A percentile compares a stretch with the other conserved stretches of the same genome.
Evolutionary conservation across 2,888 invertebrate genomes (phyloP).

Genomic region (Zygogramma bicolorata): DNA sequence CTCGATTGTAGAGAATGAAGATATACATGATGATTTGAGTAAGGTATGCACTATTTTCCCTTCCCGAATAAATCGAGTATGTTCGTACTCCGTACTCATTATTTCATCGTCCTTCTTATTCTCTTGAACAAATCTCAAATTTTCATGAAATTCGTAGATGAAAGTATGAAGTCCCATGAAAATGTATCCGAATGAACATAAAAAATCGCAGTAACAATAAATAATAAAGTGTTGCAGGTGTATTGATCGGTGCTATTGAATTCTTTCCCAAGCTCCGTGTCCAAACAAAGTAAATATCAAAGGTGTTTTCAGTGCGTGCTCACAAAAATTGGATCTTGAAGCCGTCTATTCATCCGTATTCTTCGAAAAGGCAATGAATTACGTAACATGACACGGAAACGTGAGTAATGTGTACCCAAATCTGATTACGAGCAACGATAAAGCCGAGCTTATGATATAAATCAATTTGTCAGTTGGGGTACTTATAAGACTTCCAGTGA

Average conservation of each 20-base stretch:
- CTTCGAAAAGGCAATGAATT: background rate
- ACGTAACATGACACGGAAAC: conserved; percentile 16
- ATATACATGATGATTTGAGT: too few species aligned
- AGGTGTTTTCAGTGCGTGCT: background rate
- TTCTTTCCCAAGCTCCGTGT: background rate
- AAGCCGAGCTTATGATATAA: conserved; percentile 18
- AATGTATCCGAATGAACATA: too few species aligned
- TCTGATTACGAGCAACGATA: conserved; percentile 23
- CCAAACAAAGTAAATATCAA: background rate
- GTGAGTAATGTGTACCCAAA: conserved; percentile 13
- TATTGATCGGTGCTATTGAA: background rate
- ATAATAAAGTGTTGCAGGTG: background rate
- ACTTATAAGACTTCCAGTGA: conserved; percentile 32
- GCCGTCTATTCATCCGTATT: background rate
- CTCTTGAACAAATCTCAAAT: too few species aligned
- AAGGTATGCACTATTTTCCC: too few species aligned
- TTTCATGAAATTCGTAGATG: too few species aligned
- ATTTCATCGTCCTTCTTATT: too few species aligned
- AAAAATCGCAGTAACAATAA: too few species aligned
- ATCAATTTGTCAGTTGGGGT: conserved; percentile 28
- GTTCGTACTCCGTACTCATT: too few species aligned
- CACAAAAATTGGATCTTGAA: background rate
- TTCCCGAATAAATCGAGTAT: too few species aligned
- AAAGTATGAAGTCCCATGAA: too few species aligned
- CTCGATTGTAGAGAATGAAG: too few species aligned